Conservation (phyloP, 2,888 invertebrate species). For the Ennomos quercinarius region DNA sequence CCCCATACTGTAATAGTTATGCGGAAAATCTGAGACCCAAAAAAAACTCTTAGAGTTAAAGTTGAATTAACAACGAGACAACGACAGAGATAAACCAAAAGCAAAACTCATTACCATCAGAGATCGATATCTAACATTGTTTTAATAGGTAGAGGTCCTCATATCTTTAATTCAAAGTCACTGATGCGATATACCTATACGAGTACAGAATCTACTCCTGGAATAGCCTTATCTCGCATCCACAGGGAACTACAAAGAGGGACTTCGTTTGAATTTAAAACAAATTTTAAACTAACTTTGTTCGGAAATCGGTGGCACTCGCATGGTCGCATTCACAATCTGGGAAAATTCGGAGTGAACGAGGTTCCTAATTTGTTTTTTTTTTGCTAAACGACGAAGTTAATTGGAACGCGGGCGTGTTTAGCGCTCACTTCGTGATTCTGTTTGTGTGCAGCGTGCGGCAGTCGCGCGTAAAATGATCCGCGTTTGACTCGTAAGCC, state of each 20-base stretch:
- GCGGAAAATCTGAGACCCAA: too few species aligned
- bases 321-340: conserved; percentile 55
- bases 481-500: conserved; percentile 51
- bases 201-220: conserved; percentile 49
- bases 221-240: conserved; percentile 58
- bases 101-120: conserved; percentile 8
- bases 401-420: conserved; percentile 57
- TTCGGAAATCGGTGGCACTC: conserved; percentile 55
- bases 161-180: conserved; percentile 49
- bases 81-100: conserved; percentile 6
- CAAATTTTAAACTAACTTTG: conserved; percentile 62
- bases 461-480: conserved; percentile 58
- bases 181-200: conserved; percentile 49
- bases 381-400: conserved; percentile 47
- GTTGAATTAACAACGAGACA: neutral
- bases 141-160: conserved; percentile 26
- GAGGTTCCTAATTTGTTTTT: conserved; percentile 48
- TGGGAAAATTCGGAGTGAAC: conserved; percentile 51
- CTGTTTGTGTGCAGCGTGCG: conserved; percentile 58
- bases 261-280: conserved; percentile 58
- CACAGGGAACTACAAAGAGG: conserved; percentile 53
- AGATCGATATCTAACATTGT: conserved; percentile 33
- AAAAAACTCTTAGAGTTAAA: neutral
- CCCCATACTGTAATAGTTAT: too few species aligned
- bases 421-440: conserved; percentile 59